Conservation (phyloP, 2,888 invertebrate genomes). For the Helleia helle region DNA sequence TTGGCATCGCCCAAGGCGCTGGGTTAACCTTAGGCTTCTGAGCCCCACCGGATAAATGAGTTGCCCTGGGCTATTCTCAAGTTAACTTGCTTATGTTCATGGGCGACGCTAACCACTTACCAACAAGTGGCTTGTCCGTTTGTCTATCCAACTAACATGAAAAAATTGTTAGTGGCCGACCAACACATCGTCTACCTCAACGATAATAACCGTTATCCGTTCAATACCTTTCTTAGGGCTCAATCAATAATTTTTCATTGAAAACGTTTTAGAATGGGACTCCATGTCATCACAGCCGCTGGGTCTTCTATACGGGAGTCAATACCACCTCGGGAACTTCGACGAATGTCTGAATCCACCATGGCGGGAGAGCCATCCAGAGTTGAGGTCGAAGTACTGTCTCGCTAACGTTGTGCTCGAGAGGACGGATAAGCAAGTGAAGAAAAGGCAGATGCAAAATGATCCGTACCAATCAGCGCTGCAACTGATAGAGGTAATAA, state of each 20-base stretch:
- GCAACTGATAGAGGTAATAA: slow-evolving; percentile 57
- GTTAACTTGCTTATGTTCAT: too few relatives aligned
- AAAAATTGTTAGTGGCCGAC: too few relatives aligned
- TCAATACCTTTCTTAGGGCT: not conserved
- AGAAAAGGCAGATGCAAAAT: slow-evolving; percentile 30
- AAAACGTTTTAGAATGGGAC: slow-evolving; percentile 78
- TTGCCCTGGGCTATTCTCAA: too few relatives aligned
- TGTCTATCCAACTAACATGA: too few relatives aligned
- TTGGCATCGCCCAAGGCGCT: too few relatives aligned
- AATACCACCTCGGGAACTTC: slow-evolving; percentile 75
- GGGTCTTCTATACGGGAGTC: slow-evolving; percentile 71
- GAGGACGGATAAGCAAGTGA: slow-evolving; percentile 35
- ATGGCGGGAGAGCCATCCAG: slow-evolving; percentile 38
- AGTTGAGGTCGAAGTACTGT: slow-evolving; percentile 59
- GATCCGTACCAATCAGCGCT: slow-evolving; percentile 56
- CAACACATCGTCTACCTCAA: too few relatives aligned
- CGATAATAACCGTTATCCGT: too few relatives aligned
- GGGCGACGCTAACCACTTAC: too few relatives aligned
- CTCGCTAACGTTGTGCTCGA: slow-evolving; percentile 59
- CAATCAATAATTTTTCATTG: too few relatives aligned
- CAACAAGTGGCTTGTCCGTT: too few relatives aligned
- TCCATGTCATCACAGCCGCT: slow-evolving; percentile 72
- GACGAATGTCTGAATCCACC: slow-evolving; percentile 70
- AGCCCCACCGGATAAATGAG: too few relatives aligned
- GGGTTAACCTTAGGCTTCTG: too few relatives aligned